Evolutionary conservation across 2,113 vertebrate genomes (phyloP).

Genomic region (Heptranchias perlo): DNA sequence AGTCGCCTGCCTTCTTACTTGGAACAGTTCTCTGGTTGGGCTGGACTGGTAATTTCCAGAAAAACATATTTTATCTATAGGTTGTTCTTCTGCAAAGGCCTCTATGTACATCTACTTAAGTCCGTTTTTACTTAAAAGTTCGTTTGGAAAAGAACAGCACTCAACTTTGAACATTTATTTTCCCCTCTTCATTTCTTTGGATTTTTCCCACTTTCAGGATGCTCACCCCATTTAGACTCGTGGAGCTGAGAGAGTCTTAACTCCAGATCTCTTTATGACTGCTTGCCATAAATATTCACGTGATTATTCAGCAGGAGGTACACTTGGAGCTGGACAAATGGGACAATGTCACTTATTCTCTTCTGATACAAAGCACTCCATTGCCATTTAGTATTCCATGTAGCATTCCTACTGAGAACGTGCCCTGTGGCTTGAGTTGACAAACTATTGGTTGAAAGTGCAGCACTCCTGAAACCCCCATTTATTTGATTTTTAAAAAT

Average conservation of each 20-base stretch:
- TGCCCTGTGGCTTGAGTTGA: not conserved
- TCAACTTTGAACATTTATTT: not conserved
- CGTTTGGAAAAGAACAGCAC: not conserved
- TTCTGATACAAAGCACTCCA: not conserved
- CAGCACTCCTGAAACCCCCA: not conserved
- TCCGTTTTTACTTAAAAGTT: not conserved
- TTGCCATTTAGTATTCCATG: not conserved
- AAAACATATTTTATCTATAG: not conserved
- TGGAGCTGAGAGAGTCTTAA: not conserved
- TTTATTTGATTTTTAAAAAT: not conserved
- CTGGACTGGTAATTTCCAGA: not conserved
- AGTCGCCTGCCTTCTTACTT: not conserved
- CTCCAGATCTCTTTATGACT: not conserved
- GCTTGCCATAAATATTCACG: not conserved
- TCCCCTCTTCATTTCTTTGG: not conserved
- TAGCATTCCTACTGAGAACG: not conserved
- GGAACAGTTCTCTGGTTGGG: not conserved
- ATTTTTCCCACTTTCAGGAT: not conserved
- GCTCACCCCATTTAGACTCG: not conserved
- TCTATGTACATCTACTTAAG: not conserved
- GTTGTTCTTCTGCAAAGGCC: not conserved
- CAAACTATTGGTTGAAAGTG: not conserved
- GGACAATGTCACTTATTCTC: not conserved
- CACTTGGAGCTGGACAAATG: not conserved
- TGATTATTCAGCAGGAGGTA: not conserved